These are phyloP conservation scores for Drosophila lacteicornis DNA, from an alignment of 1,140 invertebrate species.

Conservation along the genomic window DNA sequence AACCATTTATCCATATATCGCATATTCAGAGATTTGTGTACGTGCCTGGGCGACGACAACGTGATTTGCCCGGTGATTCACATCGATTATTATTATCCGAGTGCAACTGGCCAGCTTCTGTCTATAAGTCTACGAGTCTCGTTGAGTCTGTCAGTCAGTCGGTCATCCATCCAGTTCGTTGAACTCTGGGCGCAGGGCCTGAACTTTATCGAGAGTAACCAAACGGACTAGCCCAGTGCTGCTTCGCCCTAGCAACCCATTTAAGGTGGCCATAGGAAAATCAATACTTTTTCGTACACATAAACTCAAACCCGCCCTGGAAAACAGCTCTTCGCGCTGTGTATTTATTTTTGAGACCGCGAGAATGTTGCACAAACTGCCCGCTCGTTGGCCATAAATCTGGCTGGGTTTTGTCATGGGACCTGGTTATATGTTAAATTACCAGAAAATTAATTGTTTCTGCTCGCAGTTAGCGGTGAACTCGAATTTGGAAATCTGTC, in stretches of 20 bases:
- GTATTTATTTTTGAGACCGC: constrained; percentile 30
- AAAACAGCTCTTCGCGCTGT: constrained; percentile 17
- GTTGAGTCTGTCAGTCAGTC: constrained; percentile 14
- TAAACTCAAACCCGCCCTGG: constrained; percentile 6
- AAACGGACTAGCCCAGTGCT: constrained; percentile 56
- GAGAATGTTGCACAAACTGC: constrained; percentile 26
- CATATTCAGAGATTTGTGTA: constrained; percentile 54
- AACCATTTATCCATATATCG: constrained; percentile 24
- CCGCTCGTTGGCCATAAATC: constrained; percentile 16
- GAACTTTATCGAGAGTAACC: constrained; percentile 43
- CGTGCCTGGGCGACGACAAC: constrained; percentile 58
- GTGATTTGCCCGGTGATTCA: constrained; percentile 69
- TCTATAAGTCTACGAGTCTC: constrained; percentile 4
- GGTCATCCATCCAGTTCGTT: constrained; percentile 48
- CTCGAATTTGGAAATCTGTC: not conserved
- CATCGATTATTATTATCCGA: constrained; percentile 28
- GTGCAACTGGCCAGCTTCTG: constrained; percentile 6
- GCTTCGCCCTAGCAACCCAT: constrained; percentile 26
- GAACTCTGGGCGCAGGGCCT: constrained; percentile 45
- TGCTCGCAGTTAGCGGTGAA: not conserved
- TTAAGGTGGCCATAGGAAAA: constrained; percentile 33
- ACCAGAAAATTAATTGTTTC: constrained; percentile 45
- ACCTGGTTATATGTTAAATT: constrained; percentile 36
- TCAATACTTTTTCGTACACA: constrained; percentile 38
- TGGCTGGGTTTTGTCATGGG: constrained; percentile 22